Conservation (phyloP, 2,113 vertebrate species). For the Crypturellus undulatus region DNA sequence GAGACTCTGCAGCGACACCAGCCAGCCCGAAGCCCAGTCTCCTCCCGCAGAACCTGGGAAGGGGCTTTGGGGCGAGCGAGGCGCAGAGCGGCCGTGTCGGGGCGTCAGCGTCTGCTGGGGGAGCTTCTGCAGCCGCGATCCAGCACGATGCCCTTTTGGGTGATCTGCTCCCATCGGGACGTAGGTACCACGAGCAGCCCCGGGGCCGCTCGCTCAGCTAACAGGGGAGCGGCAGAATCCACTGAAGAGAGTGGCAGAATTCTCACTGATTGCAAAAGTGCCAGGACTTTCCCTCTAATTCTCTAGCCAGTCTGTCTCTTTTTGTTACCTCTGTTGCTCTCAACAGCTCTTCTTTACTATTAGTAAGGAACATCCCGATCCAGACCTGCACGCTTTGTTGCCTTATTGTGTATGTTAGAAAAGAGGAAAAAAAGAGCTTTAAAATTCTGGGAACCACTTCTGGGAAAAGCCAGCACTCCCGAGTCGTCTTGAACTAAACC, state of each 20-base stretch:
- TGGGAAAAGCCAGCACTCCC: not conserved
- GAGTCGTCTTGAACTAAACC: not conserved
- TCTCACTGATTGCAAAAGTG: not conserved
- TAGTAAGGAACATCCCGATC: not conserved
- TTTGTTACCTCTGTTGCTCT: not conserved
- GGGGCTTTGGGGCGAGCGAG: not conserved
- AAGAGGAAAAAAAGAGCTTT: not conserved
- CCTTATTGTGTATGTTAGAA: not conserved
- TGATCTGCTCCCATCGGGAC: not conserved
- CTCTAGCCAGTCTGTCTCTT: not conserved
- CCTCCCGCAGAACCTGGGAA: not conserved
- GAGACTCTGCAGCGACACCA: slow-evolving; percentile 56
- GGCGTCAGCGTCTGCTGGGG: not conserved
- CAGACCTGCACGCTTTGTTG: not conserved
- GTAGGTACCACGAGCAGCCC: not conserved
- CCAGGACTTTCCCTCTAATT: not conserved
- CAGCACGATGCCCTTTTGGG: not conserved
- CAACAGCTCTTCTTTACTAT: not conserved
- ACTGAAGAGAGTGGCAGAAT: not conserved
- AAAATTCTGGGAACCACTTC: not conserved
- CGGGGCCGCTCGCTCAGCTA: not conserved
- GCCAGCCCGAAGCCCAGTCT: not conserved
- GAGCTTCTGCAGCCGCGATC: not conserved
- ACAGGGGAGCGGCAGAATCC: not conserved
- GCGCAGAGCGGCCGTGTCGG: not conserved